Conservation (phyloP, 35 echinoderm and acorn worm species). For the Lytechinus variegatus region DNA sequence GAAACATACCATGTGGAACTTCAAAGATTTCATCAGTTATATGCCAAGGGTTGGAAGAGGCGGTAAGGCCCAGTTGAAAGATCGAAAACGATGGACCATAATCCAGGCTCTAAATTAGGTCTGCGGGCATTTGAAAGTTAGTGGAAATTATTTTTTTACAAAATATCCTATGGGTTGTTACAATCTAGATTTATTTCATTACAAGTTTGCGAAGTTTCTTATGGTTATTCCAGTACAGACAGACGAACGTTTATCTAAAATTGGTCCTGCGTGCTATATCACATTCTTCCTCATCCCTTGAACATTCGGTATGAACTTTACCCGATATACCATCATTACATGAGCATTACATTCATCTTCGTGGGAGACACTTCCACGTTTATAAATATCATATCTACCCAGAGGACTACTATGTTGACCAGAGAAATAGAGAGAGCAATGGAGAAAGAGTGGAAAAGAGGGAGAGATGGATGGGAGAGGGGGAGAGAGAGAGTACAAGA, state of each 20-base stretch:
- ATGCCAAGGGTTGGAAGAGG: background rate
- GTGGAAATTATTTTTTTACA: background rate
- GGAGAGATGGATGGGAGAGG: too few relatives aligned
- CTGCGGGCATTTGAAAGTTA: background rate
- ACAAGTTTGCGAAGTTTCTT: background rate
- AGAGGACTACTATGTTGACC: background rate
- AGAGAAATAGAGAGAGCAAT: background rate
- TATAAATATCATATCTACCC: background rate
- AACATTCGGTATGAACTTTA: background rate
- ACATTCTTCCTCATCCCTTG: background rate
- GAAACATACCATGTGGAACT: background rate
- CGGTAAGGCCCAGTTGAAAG: background rate
- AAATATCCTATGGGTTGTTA: background rate
- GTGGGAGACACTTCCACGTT: slow-evolving; percentile 16
- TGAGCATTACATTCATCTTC: background rate
- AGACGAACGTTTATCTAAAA: background rate
- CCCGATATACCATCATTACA: background rate
- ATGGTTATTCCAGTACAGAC: background rate
- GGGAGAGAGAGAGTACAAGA: too few relatives aligned
- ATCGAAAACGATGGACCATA: background rate
- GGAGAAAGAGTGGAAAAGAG: background rate
- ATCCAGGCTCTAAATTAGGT: background rate
- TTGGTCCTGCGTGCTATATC: background rate
- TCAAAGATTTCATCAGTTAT: background rate
- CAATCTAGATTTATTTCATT: background rate